Conservation (phyloP, 2,797 vertebrate species). For the Danionella dracula region DNA sequence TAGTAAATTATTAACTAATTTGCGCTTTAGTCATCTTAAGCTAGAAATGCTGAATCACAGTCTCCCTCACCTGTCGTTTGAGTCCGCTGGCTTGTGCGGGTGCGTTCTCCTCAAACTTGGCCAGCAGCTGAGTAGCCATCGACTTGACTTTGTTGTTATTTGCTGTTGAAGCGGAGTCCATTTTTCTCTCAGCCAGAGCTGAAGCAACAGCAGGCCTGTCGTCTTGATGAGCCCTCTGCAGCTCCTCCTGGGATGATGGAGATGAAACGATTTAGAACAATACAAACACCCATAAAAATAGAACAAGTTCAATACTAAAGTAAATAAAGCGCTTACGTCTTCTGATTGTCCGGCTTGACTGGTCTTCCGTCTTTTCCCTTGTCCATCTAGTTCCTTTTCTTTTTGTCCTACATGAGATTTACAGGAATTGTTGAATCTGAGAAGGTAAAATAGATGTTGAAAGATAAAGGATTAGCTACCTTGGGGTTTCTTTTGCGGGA, state of each 20-base stretch:
- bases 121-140: constrained; percentile 93
- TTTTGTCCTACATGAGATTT: constrained; percentile 84
- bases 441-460: background rate
- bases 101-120: constrained; percentile 94
- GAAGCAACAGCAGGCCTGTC: constrained; percentile 71
- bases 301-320: background rate
- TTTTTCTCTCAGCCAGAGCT: constrained; percentile 71
- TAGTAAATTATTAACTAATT: too few species aligned
- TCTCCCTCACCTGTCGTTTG: constrained; percentile 82
- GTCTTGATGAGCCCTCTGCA: constrained; percentile 63
- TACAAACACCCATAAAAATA: background rate
- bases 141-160: constrained; percentile 94
- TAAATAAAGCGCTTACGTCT: constrained; percentile 74
- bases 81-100: constrained; percentile 74
- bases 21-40: background rate
- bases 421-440: background rate
- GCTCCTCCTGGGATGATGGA: constrained; percentile 74
- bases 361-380: constrained; percentile 92
- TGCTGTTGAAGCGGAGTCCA: constrained; percentile 65
- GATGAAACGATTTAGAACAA: background rate
- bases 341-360: constrained; percentile 86
- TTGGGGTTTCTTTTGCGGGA: constrained; percentile 93
- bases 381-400: constrained; percentile 85
- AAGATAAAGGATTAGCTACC: constrained; percentile 58
- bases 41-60: background rate